These are phyloP conservation scores for Lepidocyrtoides sp. DNA, from an alignment of 2,888 invertebrate species.

Conservation along the genomic window DNA sequence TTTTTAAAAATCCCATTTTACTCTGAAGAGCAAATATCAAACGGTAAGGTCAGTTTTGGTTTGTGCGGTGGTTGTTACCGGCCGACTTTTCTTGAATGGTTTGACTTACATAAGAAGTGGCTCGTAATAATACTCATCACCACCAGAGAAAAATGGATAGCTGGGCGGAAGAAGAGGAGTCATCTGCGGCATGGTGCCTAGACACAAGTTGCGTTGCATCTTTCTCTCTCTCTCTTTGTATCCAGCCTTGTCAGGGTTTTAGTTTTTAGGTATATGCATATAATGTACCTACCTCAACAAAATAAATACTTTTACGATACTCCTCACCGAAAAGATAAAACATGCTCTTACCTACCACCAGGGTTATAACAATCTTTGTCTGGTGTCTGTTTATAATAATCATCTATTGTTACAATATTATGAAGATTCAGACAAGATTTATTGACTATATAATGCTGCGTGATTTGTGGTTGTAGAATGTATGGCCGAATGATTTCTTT, in stretches of 20 bases:
- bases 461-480: constrained; percentile 43
- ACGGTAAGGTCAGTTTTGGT: constrained; percentile 65
- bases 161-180: constrained; percentile 75
- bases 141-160: constrained; percentile 43
- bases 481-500: not conserved
- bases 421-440: constrained; percentile 32
- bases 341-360: not conserved
- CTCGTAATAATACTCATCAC: constrained; percentile 66
- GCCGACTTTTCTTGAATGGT: constrained; percentile 13
- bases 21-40: constrained; percentile 24
- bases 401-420: not conserved
- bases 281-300: constrained; percentile 71
- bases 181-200: constrained; percentile 72
- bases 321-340: not conserved
- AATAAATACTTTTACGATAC: constrained; percentile 25
- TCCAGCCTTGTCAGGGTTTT: constrained; percentile 32
- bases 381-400: not conserved
- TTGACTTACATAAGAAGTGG: constrained; percentile 42
- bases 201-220: too few relatives aligned
- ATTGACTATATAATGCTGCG: constrained; percentile 34
- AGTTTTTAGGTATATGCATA: constrained; percentile 31
- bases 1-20: too few relatives aligned
- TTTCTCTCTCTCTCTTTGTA: too few relatives aligned
- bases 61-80: constrained; percentile 29
- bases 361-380: constrained; percentile 45